phyloP scores from a whole-genome alignment of 1,140 invertebrate species.

The Drosophila lowei region DNA sequence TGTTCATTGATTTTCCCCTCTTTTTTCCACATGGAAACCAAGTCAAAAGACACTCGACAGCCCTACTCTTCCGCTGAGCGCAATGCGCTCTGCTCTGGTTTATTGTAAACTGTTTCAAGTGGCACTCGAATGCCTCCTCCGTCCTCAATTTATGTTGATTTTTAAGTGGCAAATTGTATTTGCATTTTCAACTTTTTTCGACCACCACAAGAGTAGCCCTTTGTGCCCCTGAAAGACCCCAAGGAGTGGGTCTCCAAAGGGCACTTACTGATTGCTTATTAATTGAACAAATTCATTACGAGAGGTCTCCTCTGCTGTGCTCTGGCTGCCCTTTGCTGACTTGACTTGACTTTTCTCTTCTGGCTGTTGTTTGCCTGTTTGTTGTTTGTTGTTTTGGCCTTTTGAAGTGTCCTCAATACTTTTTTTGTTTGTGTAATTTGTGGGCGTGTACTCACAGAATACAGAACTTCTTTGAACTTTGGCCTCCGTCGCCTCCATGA shows the following conservation, averaged over 20 bases:
- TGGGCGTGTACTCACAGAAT: not conserved
- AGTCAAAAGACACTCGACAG: constrained; percentile 19
- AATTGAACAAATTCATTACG: constrained; percentile 47
- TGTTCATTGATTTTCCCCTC: constrained; percentile 46
- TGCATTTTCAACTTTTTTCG: constrained; percentile 68
- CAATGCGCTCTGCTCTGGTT: constrained; percentile 34
- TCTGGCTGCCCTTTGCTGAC: constrained; percentile 1
- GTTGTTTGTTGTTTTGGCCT: not conserved
- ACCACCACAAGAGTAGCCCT: constrained; percentile 69
- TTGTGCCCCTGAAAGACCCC: constrained; percentile 13
- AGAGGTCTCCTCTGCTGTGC: not conserved
- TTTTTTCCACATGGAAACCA: constrained; percentile 20
- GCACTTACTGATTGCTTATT: constrained; percentile 58
- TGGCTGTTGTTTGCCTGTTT: too few species aligned
- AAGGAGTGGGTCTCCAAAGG: not conserved
- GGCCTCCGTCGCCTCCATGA: too few species aligned
- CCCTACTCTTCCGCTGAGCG: constrained; percentile 5
- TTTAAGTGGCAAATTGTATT: constrained; percentile 79
- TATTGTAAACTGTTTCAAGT: constrained; percentile 69
- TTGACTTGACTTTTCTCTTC: constrained; percentile 7
- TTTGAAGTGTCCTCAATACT: constrained; percentile 15
- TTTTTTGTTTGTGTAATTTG: constrained; percentile 24
- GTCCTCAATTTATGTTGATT: constrained; percentile 70
- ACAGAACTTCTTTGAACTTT: constrained; percentile 1
- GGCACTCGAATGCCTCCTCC: constrained; percentile 43